A percentile compares a stretch with the other conserved stretches of the same genome.
phyloP scores from a whole-genome alignment of 2,888 invertebrate genomes.

The Pseudococcus jackbeardsleyi region DNA sequence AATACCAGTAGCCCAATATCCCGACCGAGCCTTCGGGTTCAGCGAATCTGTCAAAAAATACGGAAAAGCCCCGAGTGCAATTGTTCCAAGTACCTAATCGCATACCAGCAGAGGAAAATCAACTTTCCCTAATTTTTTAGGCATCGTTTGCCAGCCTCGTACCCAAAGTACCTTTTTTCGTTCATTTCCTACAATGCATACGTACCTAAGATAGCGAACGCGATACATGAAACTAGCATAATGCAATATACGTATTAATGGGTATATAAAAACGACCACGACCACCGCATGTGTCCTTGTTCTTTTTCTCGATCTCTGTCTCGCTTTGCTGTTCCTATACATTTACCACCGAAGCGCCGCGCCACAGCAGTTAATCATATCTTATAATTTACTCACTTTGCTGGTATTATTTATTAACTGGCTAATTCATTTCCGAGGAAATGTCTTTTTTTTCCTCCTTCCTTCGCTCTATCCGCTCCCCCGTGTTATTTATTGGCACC shows the following conservation, averaged over 20 bases:
- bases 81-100: neutral
- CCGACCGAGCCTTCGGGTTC: neutral
- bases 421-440: constrained; percentile 26
- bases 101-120: neutral
- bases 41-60: neutral
- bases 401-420: constrained; percentile 31
- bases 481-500: constrained; percentile 25
- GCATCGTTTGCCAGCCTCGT: too few species aligned
- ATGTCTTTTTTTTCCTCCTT: constrained; percentile 4
- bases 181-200: too few species aligned
- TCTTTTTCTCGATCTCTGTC: neutral
- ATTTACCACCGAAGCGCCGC: neutral
- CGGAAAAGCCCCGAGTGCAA: neutral
- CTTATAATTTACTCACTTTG: constrained; percentile 27
- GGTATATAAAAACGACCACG: too few species aligned
- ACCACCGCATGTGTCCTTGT: neutral
- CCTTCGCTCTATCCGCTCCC: neutral
- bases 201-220: too few species aligned
- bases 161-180: too few species aligned
- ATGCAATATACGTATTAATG: too few species aligned
- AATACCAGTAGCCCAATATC: constrained; percentile 27
- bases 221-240: too few species aligned
- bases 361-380: constrained; percentile 12
- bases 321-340: neutral
- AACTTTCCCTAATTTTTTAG: neutral